These are phyloP conservation scores for Pelagia noctiluca DNA, from an alignment of 30 jellyfish, hydroid and myxozoan genomes.

Conservation along the genomic window DNA sequence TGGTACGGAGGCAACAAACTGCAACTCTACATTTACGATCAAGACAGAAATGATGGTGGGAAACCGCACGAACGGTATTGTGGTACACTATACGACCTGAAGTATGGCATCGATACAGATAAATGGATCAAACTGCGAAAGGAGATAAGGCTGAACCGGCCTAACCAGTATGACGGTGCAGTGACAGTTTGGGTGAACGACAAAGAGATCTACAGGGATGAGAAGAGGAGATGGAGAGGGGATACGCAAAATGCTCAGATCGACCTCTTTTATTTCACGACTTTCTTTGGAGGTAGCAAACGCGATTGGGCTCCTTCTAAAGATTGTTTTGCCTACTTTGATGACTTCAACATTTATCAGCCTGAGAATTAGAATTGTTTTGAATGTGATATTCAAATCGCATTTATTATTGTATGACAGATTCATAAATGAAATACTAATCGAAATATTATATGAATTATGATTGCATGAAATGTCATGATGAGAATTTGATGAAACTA, in stretches of 20 bases:
- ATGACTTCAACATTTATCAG: slow-evolving; percentile 15
- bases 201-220: not conserved
- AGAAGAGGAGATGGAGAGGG: slow-evolving; percentile 5
- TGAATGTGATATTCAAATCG: too few relatives aligned
- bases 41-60: slow-evolving; percentile 33
- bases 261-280: slow-evolving; percentile 26
- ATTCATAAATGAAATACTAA: too few relatives aligned
- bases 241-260: not conserved
- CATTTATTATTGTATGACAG: not conserved
- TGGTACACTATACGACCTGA: slow-evolving; percentile 18
- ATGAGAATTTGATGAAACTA: too few relatives aligned
- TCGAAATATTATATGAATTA: not conserved
- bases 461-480: too few relatives aligned
- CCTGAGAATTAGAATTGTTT: too few relatives aligned
- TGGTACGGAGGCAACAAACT: slow-evolving; percentile 27
- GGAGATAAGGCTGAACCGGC: slow-evolving; percentile 19
- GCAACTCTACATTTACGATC: slow-evolving; percentile 26
- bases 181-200: slow-evolving; percentile 6
- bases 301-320: slow-evolving; percentile 24
- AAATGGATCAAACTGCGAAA: slow-evolving; percentile 3
- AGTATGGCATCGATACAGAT: not conserved
- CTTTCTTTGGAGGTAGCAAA: slow-evolving; percentile 41
- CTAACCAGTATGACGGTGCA: slow-evolving; percentile 13
- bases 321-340: slow-evolving; percentile 25
- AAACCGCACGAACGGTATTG: slow-evolving; percentile 28